phyloP scores from a whole-genome alignment of 2,113 vertebrate species.

The Solea solea region DNA sequence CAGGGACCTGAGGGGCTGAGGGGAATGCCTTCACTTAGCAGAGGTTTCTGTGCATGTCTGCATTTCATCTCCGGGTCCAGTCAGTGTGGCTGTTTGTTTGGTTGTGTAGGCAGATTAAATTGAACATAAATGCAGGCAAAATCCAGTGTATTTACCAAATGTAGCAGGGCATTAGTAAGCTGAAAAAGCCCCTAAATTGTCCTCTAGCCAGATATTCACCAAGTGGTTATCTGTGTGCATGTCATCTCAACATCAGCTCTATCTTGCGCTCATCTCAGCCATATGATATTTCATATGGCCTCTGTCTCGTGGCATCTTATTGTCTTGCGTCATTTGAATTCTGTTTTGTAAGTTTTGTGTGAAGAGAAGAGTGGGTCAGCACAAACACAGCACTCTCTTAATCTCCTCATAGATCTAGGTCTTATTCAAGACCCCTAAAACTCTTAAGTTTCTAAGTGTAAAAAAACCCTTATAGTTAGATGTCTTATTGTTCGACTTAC shows the following conservation, averaged over 20 bases:
- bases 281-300: constrained; percentile 29
- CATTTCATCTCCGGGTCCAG: constrained; percentile 7
- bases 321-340: constrained; percentile 27
- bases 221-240: constrained; percentile 25
- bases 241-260: constrained; percentile 12
- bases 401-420: constrained; percentile 52
- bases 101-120: constrained; percentile 45
- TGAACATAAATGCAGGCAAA: constrained; percentile 25
- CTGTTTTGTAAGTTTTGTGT: constrained; percentile 23
- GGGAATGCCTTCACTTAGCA: constrained; percentile 35
- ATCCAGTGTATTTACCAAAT: constrained; percentile 43
- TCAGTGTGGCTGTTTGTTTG: constrained; percentile 10
- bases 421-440: constrained; percentile 31
- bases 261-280: constrained; percentile 11
- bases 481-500: constrained; percentile 24
- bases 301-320: constrained; percentile 1
- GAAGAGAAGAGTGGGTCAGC: not conserved
- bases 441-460: constrained; percentile 46
- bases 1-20: constrained; percentile 15
- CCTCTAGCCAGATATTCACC: constrained; percentile 25
- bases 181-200: constrained; percentile 45
- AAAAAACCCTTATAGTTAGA: constrained; percentile 44
- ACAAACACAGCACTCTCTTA: constrained; percentile 15
- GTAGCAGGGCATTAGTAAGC: constrained; percentile 29
- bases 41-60: constrained; percentile 31